These are phyloP conservation scores for Labeo catla DNA, from an alignment of 2,113 vertebrate genomes.

Conservation along the genomic window DNA sequence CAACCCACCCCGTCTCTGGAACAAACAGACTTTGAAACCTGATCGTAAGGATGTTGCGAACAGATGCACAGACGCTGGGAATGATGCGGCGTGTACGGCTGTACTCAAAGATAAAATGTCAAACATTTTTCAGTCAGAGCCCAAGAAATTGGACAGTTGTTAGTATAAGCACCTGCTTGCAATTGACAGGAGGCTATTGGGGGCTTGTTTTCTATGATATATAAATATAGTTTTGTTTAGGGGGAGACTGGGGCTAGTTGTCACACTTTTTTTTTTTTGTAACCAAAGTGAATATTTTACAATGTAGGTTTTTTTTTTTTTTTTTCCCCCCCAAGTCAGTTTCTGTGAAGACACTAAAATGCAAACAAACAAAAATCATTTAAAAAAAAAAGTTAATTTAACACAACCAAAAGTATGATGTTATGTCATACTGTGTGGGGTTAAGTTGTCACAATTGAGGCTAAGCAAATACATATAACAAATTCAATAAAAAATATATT, in stretches of 20 bases:
- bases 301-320: background rate
- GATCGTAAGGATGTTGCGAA: constrained; percentile 64
- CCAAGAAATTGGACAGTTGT: constrained; percentile 36
- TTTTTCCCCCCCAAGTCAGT: background rate
- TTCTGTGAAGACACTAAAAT: background rate
- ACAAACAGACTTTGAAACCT: constrained; percentile 60
- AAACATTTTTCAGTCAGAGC: constrained; percentile 14
- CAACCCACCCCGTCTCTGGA: constrained; percentile 55
- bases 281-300: background rate
- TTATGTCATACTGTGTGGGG: background rate
- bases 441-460: background rate
- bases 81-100: constrained; percentile 55
- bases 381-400: background rate
- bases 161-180: constrained; percentile 7
- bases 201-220: background rate
- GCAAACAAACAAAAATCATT: background rate
- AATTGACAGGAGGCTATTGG: constrained; percentile 12
- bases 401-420: background rate
- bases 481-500: background rate
- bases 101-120: constrained; percentile 30
- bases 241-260: background rate
- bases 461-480: background rate
- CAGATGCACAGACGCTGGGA: constrained; percentile 70
- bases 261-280: background rate
- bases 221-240: constrained; percentile 20